phyloP scores from a whole-genome alignment of 1,140 invertebrate genomes.

The Drosophila fuyamai region DNA sequence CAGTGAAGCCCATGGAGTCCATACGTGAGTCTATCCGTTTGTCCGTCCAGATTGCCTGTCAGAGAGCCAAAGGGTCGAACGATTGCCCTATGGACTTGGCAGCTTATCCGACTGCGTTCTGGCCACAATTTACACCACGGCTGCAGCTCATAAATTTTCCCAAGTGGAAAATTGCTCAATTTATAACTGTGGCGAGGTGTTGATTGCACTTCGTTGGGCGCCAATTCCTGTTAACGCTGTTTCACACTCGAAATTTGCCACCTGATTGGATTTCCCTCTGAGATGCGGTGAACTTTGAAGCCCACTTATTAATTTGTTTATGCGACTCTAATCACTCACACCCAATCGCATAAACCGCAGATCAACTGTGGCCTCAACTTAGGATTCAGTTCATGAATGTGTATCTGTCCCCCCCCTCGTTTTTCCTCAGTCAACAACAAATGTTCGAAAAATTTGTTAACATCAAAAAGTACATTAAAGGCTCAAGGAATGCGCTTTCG shows the following conservation, averaged over 20 bases:
- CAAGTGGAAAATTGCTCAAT: constrained; percentile 67
- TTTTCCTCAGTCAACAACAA: constrained; percentile 65
- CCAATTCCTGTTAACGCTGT: background rate
- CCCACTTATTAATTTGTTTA: constrained; percentile 72
- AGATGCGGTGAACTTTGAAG: background rate
- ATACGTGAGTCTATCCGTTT: constrained; percentile 11
- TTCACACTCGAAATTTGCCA: constrained; percentile 16
- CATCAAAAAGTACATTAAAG: constrained; percentile 83
- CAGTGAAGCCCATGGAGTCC: constrained; percentile 12
- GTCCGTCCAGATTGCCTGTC: constrained; percentile 30
- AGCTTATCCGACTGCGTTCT: constrained; percentile 30
- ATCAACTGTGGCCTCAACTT: constrained; percentile 36
- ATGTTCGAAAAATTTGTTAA: constrained; percentile 82
- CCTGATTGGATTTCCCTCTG: constrained; percentile 20
- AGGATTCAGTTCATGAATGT: constrained; percentile 60
- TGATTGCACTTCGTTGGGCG: constrained; percentile 38
- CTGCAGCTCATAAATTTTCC: constrained; percentile 65
- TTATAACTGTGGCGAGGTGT: constrained; percentile 59
- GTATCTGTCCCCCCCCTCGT: background rate
- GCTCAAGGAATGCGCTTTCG: constrained; percentile 82
- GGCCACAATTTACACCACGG: constrained; percentile 47
- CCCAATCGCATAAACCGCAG: constrained; percentile 48
- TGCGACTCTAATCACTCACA: constrained; percentile 70
- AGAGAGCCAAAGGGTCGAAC: constrained; percentile 31
- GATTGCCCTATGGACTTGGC: constrained; percentile 43